Percentiles rank a stretch among this genome's conserved stretches.
These are phyloP conservation scores for Steinernema carpocapsae DNA, from an alignment of 2,888 invertebrate species.

Conservation along the genomic window DNA sequence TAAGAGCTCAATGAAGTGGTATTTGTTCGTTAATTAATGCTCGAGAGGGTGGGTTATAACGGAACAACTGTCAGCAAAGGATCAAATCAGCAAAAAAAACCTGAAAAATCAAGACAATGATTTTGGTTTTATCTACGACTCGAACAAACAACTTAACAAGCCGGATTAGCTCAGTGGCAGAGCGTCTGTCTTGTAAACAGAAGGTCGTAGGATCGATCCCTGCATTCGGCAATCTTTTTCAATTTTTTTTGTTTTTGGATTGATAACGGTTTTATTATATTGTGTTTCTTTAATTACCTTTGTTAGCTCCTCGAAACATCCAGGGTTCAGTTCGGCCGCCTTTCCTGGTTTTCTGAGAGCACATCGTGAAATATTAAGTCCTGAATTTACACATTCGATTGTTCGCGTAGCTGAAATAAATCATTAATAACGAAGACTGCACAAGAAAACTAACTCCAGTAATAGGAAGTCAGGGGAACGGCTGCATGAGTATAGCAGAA, in stretches of 20 bases:
- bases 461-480: constrained; percentile 38
- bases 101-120: no score
- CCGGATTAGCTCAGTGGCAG: constrained; percentile 44
- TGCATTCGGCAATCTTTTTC: constrained; percentile 47
- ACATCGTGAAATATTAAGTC: constrained; percentile 52
- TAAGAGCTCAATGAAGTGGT: no score
- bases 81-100: no score
- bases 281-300: constrained; percentile 40
- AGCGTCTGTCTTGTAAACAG: constrained; percentile 66
- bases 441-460: constrained; percentile 40
- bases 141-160: no score
- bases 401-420: constrained; percentile 41
- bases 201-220: constrained; percentile 65
- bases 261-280: neutral
- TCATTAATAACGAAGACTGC: neutral
- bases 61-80: no score
- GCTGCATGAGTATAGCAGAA: neutral
- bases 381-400: constrained; percentile 48
- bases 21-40: no score
- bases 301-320: constrained; percentile 60
- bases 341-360: constrained; percentile 52
- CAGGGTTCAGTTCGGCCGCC: constrained; percentile 60
- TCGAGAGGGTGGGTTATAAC: no score
- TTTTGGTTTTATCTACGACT: no score
- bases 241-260: neutral